Percentiles rank a stretch among this genome's conserved stretches.
Evolutionary conservation across 30 jellyfish, hydroid and myxozoan species (phyloP).

Genomic region (Phacellophora camtschatica): DNA sequence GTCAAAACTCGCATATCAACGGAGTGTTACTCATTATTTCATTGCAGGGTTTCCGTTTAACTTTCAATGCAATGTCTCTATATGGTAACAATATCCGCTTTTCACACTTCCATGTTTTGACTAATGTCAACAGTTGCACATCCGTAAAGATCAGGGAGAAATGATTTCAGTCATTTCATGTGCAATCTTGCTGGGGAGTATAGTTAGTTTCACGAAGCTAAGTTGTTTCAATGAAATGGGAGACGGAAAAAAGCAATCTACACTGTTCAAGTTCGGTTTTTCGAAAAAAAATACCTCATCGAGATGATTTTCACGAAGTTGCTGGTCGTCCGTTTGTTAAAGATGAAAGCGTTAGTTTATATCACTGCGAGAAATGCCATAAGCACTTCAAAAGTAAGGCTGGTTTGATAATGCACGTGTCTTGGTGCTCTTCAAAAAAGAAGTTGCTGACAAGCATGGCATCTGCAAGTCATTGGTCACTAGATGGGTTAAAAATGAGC

Average conservation of each 20-base stretch:
- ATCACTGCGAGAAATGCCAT: constrained; percentile 15
- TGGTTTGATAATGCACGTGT: constrained; percentile 28
- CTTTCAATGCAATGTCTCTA: too few species aligned
- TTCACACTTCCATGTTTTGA: too few species aligned
- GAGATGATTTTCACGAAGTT: neutral
- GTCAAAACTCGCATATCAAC: too few species aligned
- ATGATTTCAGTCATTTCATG: too few species aligned
- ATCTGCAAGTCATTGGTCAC: constrained; percentile 44
- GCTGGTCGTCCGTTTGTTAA: constrained; percentile 15
- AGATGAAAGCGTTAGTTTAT: constrained; percentile 1
- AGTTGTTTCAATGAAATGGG: too few species aligned
- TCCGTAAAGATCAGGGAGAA: too few species aligned
- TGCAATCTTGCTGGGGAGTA: too few species aligned
- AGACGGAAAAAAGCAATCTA: constrained; percentile 16
- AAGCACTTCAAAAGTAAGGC: constrained; percentile 16
- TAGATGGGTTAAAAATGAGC: constrained; percentile 21
- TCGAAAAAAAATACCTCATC: constrained; percentile 17
- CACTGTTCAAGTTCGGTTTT: constrained; percentile 25
- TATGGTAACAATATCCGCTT: too few species aligned
- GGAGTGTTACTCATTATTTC: too few species aligned
- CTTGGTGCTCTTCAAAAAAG: neutral
- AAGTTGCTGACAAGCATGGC: constrained; percentile 32
- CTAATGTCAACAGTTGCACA: too few species aligned
- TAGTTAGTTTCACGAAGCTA: too few species aligned
- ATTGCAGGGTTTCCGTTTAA: too few species aligned